Base-by-base conservation (phyloP, 2,888 invertebrate species). In the Heliconius ethilla region DNA sequence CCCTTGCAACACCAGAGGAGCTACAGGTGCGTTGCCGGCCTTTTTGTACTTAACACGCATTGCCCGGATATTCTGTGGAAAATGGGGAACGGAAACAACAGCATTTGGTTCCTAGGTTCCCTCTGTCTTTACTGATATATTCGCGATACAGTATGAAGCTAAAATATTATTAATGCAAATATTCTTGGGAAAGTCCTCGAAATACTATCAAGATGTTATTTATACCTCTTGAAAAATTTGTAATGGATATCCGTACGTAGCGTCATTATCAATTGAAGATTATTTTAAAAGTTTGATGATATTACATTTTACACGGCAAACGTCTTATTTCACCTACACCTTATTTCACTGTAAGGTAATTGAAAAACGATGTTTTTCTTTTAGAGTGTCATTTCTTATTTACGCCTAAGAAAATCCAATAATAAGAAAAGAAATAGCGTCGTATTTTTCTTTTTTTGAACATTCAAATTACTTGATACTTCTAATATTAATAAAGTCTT, bases 351-450 rank as follows among this genome's bases (percentile, higher is more conserved):
- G 73, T 62, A 67, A 65, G 55, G 55, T 73, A 77, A 79, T 79
- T 77, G 77, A 69, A 79, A 73, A 79, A 79, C 77, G 37, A 62
- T 77, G 79, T 79, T 73, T 45, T 51, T 51, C n/a, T 73, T 75
- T 62, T 62, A 29, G 63, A 37, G 37, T 70, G 45, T 66, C 66
- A 51, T 59, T 66, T 59, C 27, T 65, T 37, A 37, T 55, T 73
- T 73, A 59, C 55, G 59, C n/a, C 29, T 51, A 51, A 70, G 45
- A 59, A 76, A 72, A 73, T 37, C 51, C 29, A 27, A 76, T 72
- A 55, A 33, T n/a, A 55, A 33, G 59, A 59, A 37, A 72, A 33
- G 22, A 59, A 69, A 67, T 75, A 40, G 37, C 67, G 27, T 25
- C 22, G 37, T 37, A 72, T 72, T 59, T 59, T 37, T 55, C 37